These are phyloP conservation scores for Girardinichthys multiradiatus DNA, from an alignment of 2,113 vertebrate species.

Conservation along the genomic window DNA sequence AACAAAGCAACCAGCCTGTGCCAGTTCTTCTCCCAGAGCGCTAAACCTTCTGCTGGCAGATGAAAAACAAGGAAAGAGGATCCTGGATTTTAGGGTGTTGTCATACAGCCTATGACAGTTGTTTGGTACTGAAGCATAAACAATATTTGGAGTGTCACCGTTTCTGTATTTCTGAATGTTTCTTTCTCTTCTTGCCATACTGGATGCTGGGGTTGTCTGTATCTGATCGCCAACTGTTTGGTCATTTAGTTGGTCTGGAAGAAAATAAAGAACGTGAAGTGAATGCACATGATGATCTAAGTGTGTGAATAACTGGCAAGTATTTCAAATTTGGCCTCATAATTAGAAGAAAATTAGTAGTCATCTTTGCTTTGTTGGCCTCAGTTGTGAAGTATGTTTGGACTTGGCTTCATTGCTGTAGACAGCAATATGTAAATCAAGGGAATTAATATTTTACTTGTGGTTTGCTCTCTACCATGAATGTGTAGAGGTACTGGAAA, in stretches of 20 bases:
- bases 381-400: too few species aligned
- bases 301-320: not conserved
- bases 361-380: too few species aligned
- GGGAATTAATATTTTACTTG: too few species aligned
- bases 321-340: too few species aligned
- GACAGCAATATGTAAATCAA: too few species aligned
- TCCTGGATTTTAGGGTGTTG: slow-evolving; percentile 1
- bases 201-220: not conserved
- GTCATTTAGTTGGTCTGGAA: not conserved
- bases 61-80: slow-evolving; percentile 31
- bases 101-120: slow-evolving; percentile 10
- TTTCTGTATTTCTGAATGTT: not conserved
- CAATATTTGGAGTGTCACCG: not conserved
- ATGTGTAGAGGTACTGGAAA: too few species aligned
- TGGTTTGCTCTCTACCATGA: too few species aligned
- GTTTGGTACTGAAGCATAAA: not conserved
- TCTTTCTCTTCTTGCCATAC: not conserved
- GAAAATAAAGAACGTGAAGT: not conserved
- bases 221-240: not conserved
- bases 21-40: slow-evolving; percentile 50
- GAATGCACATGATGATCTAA: not conserved
- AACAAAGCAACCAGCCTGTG: slow-evolving; percentile 50
- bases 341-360: too few species aligned
- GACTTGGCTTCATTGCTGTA: too few species aligned
- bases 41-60: slow-evolving; percentile 38